A percentile compares a stretch with the other conserved stretches of the same genome.
phyloP scores from a whole-genome alignment of 2,888 invertebrate species.

The Drosophila robusta region DNA sequence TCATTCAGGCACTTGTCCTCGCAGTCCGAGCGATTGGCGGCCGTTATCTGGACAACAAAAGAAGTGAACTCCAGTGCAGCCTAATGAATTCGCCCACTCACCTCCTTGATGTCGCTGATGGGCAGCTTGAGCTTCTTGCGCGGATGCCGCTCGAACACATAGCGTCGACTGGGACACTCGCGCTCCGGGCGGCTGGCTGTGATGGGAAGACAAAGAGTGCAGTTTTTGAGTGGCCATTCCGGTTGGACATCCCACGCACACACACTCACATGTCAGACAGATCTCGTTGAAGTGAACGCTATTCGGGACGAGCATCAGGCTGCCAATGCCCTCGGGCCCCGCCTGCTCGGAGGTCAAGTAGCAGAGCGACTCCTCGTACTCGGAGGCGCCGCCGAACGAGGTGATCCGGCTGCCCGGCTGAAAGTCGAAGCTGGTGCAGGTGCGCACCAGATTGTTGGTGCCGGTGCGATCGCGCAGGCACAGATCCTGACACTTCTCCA shows the following conservation, averaged over 20 bases:
- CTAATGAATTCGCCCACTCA: slow-evolving; percentile 81
- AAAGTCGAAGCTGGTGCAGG: slow-evolving; percentile 95
- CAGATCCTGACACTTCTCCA: slow-evolving; percentile 95
- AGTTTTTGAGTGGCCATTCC: slow-evolving; percentile 3
- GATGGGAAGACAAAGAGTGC: neutral
- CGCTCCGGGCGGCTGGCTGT: slow-evolving; percentile 93
- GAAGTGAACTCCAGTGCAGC: too few species aligned
- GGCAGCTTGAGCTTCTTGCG: slow-evolving; percentile 93
- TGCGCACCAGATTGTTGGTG: slow-evolving; percentile 92
- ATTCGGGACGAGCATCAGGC: slow-evolving; percentile 94
- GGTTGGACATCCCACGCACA: slow-evolving; percentile 26
- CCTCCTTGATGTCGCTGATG: slow-evolving; percentile 92
- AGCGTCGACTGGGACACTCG: slow-evolving; percentile 94
- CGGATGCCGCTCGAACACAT: slow-evolving; percentile 95
- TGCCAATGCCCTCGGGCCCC: slow-evolving; percentile 94
- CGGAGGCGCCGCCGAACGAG: slow-evolving; percentile 92
- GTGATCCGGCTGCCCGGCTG: slow-evolving; percentile 94
- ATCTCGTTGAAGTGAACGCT: slow-evolving; percentile 96
- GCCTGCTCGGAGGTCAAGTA: slow-evolving; percentile 94
- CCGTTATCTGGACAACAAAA: slow-evolving; percentile 86
- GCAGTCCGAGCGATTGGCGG: slow-evolving; percentile 94
- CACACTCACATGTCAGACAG: slow-evolving; percentile 92
- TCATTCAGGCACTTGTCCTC: slow-evolving; percentile 96
- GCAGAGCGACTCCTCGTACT: slow-evolving; percentile 95
- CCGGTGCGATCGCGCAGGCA: slow-evolving; percentile 92